Evolutionary conservation across 2,888 invertebrate species (phyloP).

Genomic region (Phorcus lineatus): DNA sequence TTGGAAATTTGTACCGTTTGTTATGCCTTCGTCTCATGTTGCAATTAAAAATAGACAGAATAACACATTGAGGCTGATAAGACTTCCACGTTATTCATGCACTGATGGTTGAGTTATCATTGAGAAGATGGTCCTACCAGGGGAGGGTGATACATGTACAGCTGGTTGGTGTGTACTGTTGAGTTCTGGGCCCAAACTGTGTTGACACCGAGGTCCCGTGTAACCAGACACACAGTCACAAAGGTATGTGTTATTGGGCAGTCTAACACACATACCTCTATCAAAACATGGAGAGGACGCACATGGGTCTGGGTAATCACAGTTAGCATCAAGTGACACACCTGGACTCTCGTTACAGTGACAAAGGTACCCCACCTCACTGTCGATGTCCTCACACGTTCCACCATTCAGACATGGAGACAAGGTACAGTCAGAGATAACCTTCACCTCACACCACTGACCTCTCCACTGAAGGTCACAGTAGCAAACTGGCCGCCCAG

Average conservation of each 20-base stretch:
- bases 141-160: background rate
- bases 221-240: constrained; percentile 24
- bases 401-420: constrained; percentile 36
- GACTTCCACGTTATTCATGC: no score
- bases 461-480: background rate
- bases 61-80: no score
- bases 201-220: background rate
- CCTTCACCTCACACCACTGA: constrained; percentile 31
- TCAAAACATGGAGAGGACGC: constrained; percentile 29
- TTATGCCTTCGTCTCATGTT: no score
- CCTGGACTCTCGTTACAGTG: constrained; percentile 10
- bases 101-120: no score
- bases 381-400: constrained; percentile 18
- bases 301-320: constrained; percentile 36
- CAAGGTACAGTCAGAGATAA: constrained; percentile 12
- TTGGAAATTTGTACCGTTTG: no score
- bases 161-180: background rate
- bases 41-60: no score
- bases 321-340: constrained; percentile 32
- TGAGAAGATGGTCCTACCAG: background rate
- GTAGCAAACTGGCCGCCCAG: background rate
- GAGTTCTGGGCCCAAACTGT: background rate
- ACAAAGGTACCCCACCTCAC: constrained; percentile 28
- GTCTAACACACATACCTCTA: constrained; percentile 22
- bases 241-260: constrained; percentile 28